Conservation (phyloP, 2,797 vertebrate genomes). For the Thaleichthys pacificus region DNA sequence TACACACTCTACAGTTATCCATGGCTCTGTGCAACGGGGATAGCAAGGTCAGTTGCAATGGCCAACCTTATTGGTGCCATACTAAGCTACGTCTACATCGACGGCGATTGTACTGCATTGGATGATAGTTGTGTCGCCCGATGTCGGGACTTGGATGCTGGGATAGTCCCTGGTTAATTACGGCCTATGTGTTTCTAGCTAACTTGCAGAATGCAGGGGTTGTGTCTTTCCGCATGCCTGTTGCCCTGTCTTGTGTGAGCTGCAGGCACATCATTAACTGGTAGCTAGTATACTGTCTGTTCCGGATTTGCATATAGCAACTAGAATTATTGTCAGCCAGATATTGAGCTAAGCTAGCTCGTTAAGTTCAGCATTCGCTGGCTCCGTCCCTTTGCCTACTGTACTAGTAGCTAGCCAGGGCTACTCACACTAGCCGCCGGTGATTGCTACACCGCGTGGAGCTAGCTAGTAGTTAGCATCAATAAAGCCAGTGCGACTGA, state of each 20-base stretch:
- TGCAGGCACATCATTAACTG: background rate
- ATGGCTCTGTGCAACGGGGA: slow-evolving; percentile 99
- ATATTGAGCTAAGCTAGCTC: slow-evolving; percentile 36
- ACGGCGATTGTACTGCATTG: slow-evolving; percentile 11
- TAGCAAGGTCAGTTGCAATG: slow-evolving; percentile 88
- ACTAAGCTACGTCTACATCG: background rate
- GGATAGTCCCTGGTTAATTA: slow-evolving; percentile 43
- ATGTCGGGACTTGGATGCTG: slow-evolving; percentile 25
- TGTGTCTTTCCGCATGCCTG: slow-evolving; percentile 47
- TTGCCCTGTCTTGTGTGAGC: slow-evolving; percentile 40
- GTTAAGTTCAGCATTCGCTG: slow-evolving; percentile 17
- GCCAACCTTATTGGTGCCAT: background rate
- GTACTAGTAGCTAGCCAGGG: slow-evolving; percentile 29
- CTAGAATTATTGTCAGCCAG: background rate
- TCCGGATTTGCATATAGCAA: background rate
- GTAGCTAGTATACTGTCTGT: background rate
- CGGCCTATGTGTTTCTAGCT: slow-evolving; percentile 68
- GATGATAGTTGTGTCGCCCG: slow-evolving; percentile 21
- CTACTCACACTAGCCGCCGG: slow-evolving; percentile 24
- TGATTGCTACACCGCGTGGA: background rate
- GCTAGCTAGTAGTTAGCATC: background rate
- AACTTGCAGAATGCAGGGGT: slow-evolving; percentile 57
- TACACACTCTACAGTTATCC: slow-evolving; percentile 66
- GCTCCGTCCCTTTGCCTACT: slow-evolving; percentile 2
- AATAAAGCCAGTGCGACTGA: background rate